phyloP scores from a whole-genome alignment of 2,797 vertebrate genomes.

The Hirundo rustica region DNA sequence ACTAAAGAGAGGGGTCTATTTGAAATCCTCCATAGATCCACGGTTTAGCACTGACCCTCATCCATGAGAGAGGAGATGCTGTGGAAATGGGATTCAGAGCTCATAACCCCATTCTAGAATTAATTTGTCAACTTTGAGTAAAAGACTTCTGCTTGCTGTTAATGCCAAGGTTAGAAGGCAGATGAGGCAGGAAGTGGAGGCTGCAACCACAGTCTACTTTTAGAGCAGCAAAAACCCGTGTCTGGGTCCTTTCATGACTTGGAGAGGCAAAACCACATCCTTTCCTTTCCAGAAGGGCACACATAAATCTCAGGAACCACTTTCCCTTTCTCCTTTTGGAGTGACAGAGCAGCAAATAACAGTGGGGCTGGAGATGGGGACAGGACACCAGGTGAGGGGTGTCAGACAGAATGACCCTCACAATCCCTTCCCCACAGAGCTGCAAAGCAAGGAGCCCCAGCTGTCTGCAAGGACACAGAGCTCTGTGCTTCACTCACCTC shows the following conservation, averaged over 20 bases:
- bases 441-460: not conserved
- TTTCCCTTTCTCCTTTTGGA: not conserved
- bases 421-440: not conserved
- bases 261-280: not conserved
- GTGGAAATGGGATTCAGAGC: constrained; percentile 39
- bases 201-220: not conserved
- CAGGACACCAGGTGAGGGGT: not conserved
- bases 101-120: not conserved
- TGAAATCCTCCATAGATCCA: constrained; percentile 28
- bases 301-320: not conserved
- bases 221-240: not conserved
- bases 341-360: not conserved
- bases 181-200: not conserved
- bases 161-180: constrained; percentile 14
- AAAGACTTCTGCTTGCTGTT: constrained; percentile 6
- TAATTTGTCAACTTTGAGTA: constrained; percentile 2
- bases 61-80: not conserved
- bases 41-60: constrained; percentile 31
- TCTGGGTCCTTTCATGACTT: not conserved
- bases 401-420: not conserved
- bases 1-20: not conserved
- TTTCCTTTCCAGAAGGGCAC: not conserved
- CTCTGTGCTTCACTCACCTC: not conserved
- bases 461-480: not conserved
- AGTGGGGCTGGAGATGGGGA: not conserved